Conservation (phyloP, 1,140 invertebrate genomes). For the Mya arenaria region DNA sequence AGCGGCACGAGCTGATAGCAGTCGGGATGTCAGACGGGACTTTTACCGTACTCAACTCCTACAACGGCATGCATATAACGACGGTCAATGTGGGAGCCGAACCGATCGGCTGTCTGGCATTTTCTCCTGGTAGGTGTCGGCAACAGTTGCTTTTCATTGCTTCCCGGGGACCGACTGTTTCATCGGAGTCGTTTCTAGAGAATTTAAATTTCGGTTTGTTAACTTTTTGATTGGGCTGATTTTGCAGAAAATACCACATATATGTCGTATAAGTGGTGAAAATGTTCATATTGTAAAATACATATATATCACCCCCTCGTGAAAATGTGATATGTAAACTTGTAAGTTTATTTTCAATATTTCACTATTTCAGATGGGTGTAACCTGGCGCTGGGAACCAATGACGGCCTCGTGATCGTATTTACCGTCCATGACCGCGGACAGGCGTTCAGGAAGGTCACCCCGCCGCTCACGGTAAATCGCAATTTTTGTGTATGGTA, state of each 20-base stretch:
- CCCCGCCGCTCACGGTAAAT: slow-evolving; percentile 30
- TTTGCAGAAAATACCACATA: too few species aligned
- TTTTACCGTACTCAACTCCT: slow-evolving; percentile 91
- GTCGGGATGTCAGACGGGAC: slow-evolving; percentile 89
- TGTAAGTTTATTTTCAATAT: too few species aligned
- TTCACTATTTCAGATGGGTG: slow-evolving; percentile 86
- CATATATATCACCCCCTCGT: too few species aligned
- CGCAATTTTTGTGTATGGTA: background rate
- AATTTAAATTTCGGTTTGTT: too few species aligned
- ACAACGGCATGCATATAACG: slow-evolving; percentile 90
- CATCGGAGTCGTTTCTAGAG: too few species aligned
- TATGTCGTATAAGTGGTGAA: too few species aligned
- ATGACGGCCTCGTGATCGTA: slow-evolving; percentile 94
- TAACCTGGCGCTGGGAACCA: slow-evolving; percentile 90
- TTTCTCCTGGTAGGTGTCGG: slow-evolving; percentile 88
- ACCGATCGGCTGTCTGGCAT: slow-evolving; percentile 89
- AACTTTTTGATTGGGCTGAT: too few species aligned
- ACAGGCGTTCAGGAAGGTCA: slow-evolving; percentile 30
- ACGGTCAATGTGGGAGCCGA: slow-evolving; percentile 91
- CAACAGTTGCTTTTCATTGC: background rate
- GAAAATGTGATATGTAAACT: too few species aligned
- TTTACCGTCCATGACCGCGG: slow-evolving; percentile 87
- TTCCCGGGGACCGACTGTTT: background rate
- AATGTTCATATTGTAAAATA: too few species aligned
- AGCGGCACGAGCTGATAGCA: slow-evolving; percentile 64